Evolutionary conservation across 2,888 invertebrate species (phyloP).

Genomic region (Nomada flava): DNA sequence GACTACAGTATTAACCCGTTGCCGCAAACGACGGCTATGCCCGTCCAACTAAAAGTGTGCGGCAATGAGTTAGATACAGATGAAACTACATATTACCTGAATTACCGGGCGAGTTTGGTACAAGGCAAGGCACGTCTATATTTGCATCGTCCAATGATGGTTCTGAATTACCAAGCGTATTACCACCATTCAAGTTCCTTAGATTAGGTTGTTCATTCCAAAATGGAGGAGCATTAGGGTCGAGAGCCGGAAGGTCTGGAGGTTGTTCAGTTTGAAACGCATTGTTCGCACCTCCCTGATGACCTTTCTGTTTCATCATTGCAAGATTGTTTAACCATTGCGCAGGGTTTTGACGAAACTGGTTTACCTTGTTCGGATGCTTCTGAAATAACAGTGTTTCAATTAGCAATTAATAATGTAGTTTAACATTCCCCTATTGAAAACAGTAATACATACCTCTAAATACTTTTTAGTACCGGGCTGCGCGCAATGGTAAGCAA

Average conservation of each 20-base stretch:
- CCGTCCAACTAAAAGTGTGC: too few relatives aligned
- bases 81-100: slow-evolving; percentile 73
- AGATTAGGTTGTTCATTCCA: slow-evolving; percentile 83
- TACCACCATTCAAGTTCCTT: slow-evolving; percentile 82
- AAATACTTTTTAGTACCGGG: slow-evolving; percentile 97
- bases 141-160: slow-evolving; percentile 83
- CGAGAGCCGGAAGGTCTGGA: slow-evolving; percentile 81
- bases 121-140: slow-evolving; percentile 84
- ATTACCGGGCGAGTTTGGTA: slow-evolving; percentile 83
- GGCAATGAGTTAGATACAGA: not conserved
- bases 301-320: slow-evolving; percentile 90
- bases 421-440: not conserved
- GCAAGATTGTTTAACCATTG: slow-evolving; percentile 92
- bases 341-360: slow-evolving; percentile 93
- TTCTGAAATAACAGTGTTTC: slow-evolving; percentile 87
- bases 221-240: slow-evolving; percentile 81
- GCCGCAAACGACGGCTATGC: too few relatives aligned
- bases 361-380: slow-evolving; percentile 95
- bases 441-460: slow-evolving; percentile 87
- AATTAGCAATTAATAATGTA: not conserved
- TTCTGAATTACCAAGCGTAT: slow-evolving; percentile 82
- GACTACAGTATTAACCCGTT: too few relatives aligned
- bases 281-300: slow-evolving; percentile 84
- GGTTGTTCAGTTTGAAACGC: slow-evolving; percentile 82
- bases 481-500: slow-evolving; percentile 97